phyloP scores from a whole-genome alignment of 2,888 invertebrate species.

The Erynnis tages region DNA sequence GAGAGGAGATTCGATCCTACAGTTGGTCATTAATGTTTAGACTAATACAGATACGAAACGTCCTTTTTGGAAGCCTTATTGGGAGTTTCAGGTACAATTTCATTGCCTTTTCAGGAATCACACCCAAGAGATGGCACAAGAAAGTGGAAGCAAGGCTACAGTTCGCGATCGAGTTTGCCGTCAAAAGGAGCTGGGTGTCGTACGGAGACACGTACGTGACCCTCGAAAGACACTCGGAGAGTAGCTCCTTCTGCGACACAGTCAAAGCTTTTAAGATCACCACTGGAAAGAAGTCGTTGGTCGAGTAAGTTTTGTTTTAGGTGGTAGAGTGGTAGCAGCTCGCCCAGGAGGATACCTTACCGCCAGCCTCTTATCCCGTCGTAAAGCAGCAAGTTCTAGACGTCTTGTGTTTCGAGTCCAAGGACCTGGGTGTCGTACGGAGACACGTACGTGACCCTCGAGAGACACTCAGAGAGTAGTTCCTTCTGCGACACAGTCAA shows the following conservation, averaged over 20 bases:
- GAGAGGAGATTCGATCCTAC: too few relatives aligned
- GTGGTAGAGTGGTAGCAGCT: background rate
- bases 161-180: conserved; percentile 54
- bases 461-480: conserved; percentile 49
- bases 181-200: conserved; percentile 46
- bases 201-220: conserved; percentile 55
- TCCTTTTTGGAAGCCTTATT: too few relatives aligned
- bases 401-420: too few relatives aligned
- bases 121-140: conserved; percentile 38
- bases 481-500: conserved; percentile 55
- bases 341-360: background rate
- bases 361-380: too few relatives aligned
- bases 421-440: conserved; percentile 48
- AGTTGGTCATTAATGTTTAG: too few relatives aligned
- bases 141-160: conserved; percentile 45
- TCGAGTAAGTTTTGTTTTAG: conserved; percentile 49
- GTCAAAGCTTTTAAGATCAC: conserved; percentile 46
- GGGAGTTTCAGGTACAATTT: too few relatives aligned
- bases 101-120: too few relatives aligned
- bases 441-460: conserved; percentile 53
- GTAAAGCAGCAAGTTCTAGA: too few relatives aligned
- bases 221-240: conserved; percentile 49
- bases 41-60: too few relatives aligned
- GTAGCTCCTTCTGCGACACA: conserved; percentile 55
- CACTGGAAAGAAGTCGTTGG: conserved; percentile 40